Base-by-base conservation (phyloP, 2,113 vertebrate species). In the Ia io region DNA sequence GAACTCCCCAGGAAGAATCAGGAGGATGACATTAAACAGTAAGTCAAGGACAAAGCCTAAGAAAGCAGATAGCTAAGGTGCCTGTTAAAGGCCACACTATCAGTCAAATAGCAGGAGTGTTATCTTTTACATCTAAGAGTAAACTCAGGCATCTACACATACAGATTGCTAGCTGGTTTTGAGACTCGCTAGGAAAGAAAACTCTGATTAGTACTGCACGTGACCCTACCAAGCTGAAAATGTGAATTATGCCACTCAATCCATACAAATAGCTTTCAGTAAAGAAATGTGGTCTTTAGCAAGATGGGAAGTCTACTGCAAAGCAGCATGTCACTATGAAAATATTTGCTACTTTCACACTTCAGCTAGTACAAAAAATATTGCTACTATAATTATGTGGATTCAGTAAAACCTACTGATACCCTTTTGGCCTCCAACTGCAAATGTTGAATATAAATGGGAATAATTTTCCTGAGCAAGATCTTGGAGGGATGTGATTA, bases 301-400 rank as follows among this genome's bases (percentile, higher is more conserved):
- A 87, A 88, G 35, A 53, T 47, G 86, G 70, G 47, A 92, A 69
- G 40, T 37, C 65, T 84, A n/a, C 74, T 69, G 85, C 30, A 18
- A 95, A 94, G 79, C 18, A 94, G 85, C 83, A n/a, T 16, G 85
- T 92, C 17, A 18, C 63, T 53, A 85, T 82, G 79, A 91, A 95
- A 95, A 86, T 89, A 95, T 79, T 93, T 84, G 74, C 71, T 88
- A 84, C 80, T 76, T 95, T 94, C 84, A 76, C 56, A 93, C 70
- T 84, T 59, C n/a, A 14, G 35, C 56, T 35, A 28, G 51, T 44
- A 90, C 40, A 95, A 95, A 93, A 96, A 78, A 77, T 53, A 86
- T 4, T 79, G 47, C 53, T 86, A 56, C n/a, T 86, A 42, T 76
- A 94, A 95, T 96, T 86, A 93, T 2, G 13, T 53, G 44, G 42